These are phyloP conservation scores for rat (Rattus norvegicus) DNA, from an alignment of 2,113 vertebrate species.

Conservation along the genomic window GRCr8 NC_086021.1:117570001-117570500, in stretches of 20 bases:
- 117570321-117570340: not conserved
- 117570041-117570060: not conserved
- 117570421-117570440: not conserved
- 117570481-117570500: not conserved
- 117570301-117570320: not conserved
- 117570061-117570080: not conserved
- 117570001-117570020: not conserved
- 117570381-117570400: not conserved
- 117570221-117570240: not conserved
- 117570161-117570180: not conserved
- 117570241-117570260: not conserved
- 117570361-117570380: not conserved
- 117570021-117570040: not conserved
- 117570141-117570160: not conserved
- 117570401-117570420: not conserved
- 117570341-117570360: not conserved
- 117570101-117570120: not conserved
- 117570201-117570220: not conserved
- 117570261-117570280: not conserved
- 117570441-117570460: not conserved
- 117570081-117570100: not conserved
- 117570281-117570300: not conserved
- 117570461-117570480: not conserved
- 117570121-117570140: not conserved
- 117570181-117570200: rapidly evolving